Evolutionary conservation across 2,113 vertebrate genomes (phyloP), one percentile per base, ranked within the genome.

Genomic region (Speoplatyrhinus poulsoni): DNA sequence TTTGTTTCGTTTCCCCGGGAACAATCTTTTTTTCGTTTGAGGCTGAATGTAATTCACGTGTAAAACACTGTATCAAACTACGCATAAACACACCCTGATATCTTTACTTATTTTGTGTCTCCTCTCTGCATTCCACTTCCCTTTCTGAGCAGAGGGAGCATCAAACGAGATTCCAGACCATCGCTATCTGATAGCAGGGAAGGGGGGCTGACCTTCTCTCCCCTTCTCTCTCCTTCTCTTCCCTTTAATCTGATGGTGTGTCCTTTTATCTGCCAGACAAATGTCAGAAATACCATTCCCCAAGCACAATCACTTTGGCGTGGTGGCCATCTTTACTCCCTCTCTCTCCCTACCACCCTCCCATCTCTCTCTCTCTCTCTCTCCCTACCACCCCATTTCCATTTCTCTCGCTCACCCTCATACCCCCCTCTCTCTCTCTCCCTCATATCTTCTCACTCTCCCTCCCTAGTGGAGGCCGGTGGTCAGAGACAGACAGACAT

Each of bases 271-370:
- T 86, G 76, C 76, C 83, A 84, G 85, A 87, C 85, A 87, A 91
- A 91, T 91, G 90, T 91, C 88, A 91, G 76, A 90, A 88, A 91
- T 84, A 79, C 85, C 78, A 82, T 85, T 90, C 83, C 81, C 87
- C 67, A 64, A 77, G 82, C 82, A 70, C 80, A 88, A 85, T 88
- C 84, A 74, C 83, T 89, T 79, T 88, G 84, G 79, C 74, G 72
- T 70, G 46, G 50, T 57, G 16, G 56, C 77, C 75, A 67, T 67
- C 73, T 66, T 79, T 66, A 5, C 36, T 41, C 36, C 36, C 6
- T 41, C 36, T 41, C 36, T 8, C 36, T 41, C 4, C 36, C 36
- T 7, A 26, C 2, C 26, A 2, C 36, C 6, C 36, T 41, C 36
- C 7, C 36, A 6, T 5, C 7, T 16, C 4, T 41, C 36, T 41